A percentile compares a stretch with the other conserved stretches of the same genome.
Evolutionary conservation across 2,113 vertebrate species (phyloP).

Genomic region (Probosciger aterrimus): DNA sequence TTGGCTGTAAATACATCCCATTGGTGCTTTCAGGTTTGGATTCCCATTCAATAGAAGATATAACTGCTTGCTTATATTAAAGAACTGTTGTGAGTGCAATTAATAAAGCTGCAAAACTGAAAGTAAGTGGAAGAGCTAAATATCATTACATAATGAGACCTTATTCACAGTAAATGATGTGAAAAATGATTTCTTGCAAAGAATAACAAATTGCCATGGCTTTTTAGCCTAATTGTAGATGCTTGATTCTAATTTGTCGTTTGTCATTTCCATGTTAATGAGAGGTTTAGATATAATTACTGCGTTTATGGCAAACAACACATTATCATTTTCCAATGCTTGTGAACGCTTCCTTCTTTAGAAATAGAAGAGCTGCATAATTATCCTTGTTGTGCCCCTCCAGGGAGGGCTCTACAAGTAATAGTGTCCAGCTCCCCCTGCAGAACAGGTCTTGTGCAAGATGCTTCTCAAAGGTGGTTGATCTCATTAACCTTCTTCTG

Average conservation of each 20-base stretch:
- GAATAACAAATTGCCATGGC: conserved; percentile 17
- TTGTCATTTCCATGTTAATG: conserved; percentile 56
- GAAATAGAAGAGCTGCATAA: background rate
- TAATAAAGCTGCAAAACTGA: conserved; percentile 28
- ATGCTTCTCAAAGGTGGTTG: background rate
- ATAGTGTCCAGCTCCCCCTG: background rate
- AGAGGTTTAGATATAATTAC: conserved; percentile 53
- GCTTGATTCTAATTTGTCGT: conserved; percentile 55
- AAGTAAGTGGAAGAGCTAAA: conserved; percentile 26
- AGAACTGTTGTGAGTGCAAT: background rate
- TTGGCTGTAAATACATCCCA: background rate
- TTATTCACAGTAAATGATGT: conserved; percentile 30
- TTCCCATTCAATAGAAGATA: background rate
- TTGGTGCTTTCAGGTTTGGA: background rate
- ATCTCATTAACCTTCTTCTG: background rate
- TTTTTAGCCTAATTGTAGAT: conserved; percentile 57
- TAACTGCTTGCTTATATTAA: background rate
- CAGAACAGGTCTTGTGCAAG: background rate
- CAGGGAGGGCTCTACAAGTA: background rate
- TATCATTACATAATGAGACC: conserved; percentile 26
- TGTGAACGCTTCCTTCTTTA: background rate
- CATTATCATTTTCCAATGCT: background rate
- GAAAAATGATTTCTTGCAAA: conserved; percentile 38
- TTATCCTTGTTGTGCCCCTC: background rate
- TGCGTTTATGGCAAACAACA: background rate